A percentile compares a stretch with the other conserved stretches of the same genome.
These are phyloP conservation scores for Uropetala carovei DNA, from an alignment of 2,888 invertebrate genomes.

Conservation along the genomic window DNA sequence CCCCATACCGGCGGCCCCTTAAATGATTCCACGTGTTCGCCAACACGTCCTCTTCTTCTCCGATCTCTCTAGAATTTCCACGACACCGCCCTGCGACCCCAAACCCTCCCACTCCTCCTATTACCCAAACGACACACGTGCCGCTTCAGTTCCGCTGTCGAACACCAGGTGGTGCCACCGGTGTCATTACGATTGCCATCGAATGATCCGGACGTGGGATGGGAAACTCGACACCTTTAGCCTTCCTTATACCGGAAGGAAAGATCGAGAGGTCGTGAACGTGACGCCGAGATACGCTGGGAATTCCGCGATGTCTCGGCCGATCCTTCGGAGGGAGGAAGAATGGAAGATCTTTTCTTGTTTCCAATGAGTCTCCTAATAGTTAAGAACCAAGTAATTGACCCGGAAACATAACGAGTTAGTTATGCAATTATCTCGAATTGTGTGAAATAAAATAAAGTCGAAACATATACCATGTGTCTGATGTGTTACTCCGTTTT, in stretches of 20 bases:
- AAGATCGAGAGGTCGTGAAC: neutral
- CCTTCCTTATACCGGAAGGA: neutral
- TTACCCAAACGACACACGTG: conserved; percentile 43
- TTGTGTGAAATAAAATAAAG: too few relatives aligned
- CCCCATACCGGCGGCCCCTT: neutral
- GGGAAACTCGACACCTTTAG: conserved; percentile 15
- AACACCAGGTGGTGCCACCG: conserved; percentile 38
- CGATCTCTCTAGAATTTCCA: neutral
- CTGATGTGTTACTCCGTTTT: too few relatives aligned
- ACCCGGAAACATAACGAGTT: too few relatives aligned
- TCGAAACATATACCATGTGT: too few relatives aligned
- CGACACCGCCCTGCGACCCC: neutral
- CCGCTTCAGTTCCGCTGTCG: conserved; percentile 44
- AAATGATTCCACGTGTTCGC: neutral
- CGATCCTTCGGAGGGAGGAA: neutral
- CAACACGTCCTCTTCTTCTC: neutral
- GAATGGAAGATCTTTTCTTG: neutral
- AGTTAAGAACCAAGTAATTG: too few relatives aligned
- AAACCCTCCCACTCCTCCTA: neutral
- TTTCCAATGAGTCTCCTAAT: too few relatives aligned
- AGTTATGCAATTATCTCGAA: too few relatives aligned
- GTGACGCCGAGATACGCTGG: neutral
- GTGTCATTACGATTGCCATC: conserved; percentile 57
- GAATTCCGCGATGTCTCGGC: neutral
- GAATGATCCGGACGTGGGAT: conserved; percentile 29